A percentile compares a stretch with the other conserved stretches of the same genome.
These are phyloP conservation scores for Lutjanus erythropterus DNA, from an alignment of 2,113 vertebrate genomes.

Conservation along the genomic window DNA sequence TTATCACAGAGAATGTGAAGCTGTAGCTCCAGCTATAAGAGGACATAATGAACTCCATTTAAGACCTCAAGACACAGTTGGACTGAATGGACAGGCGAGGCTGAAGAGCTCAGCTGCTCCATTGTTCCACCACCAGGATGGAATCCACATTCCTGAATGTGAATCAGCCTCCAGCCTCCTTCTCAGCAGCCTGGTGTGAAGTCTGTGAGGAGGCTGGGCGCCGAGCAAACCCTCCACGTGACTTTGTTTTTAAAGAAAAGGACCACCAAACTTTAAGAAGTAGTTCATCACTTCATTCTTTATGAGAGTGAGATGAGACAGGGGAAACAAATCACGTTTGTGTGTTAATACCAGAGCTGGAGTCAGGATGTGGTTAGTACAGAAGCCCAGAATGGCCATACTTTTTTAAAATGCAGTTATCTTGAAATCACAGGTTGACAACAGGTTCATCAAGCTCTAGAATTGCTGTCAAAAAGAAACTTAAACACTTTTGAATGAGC, in stretches of 20 bases:
- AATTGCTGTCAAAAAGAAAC: too few relatives aligned
- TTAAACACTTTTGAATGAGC: too few relatives aligned
- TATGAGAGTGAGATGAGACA: background rate
- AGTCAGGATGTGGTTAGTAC: too few relatives aligned
- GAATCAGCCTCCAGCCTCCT: conserved; percentile 36
- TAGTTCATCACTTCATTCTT: background rate
- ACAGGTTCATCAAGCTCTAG: too few relatives aligned
- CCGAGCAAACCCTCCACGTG: background rate
- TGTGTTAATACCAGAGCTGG: too few relatives aligned
- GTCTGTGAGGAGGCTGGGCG: background rate
- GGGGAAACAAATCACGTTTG: background rate
- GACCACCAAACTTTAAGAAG: background rate
- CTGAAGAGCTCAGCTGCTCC: conserved; percentile 7
- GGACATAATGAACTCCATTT: background rate
- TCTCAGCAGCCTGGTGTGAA: conserved; percentile 12
- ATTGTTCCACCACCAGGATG: conserved; percentile 7
- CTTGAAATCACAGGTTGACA: too few relatives aligned
- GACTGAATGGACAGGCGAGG: background rate
- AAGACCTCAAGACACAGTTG: background rate
- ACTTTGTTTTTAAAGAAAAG: too few relatives aligned
- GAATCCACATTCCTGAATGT: conserved; percentile 58
- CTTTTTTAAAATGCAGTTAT: too few relatives aligned
- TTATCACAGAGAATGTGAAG: background rate
- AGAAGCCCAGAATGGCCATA: too few relatives aligned
- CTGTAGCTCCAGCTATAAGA: background rate